Percentiles rank a stretch among this genome's conserved stretches.
Evolutionary conservation across 1,140 invertebrate genomes (phyloP).

Genomic region (Yoshiicerus persimilis): DNA sequence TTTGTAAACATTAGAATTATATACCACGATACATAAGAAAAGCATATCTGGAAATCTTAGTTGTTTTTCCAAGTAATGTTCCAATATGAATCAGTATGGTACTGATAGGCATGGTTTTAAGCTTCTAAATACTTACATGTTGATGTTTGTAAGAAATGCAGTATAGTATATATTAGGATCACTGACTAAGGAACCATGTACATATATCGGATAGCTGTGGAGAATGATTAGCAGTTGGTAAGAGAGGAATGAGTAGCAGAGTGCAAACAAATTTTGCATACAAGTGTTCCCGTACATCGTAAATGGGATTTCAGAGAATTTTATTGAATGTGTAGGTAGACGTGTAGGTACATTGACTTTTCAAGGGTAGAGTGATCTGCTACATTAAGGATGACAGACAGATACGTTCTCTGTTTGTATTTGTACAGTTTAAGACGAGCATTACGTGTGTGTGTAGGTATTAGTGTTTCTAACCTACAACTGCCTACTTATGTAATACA

Average conservation of each 20-base stretch:
- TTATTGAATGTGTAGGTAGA: neutral
- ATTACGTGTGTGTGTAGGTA: neutral
- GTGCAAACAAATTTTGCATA: neutral
- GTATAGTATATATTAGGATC: neutral
- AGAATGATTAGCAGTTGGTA: neutral
- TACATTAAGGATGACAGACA: neutral
- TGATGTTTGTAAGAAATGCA: neutral
- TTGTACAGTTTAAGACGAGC: neutral
- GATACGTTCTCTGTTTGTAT: neutral
- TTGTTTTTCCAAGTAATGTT: too few relatives aligned
- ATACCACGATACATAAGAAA: too few relatives aligned
- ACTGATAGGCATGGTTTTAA: too few relatives aligned
- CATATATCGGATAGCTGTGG: neutral
- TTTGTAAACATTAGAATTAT: too few relatives aligned
- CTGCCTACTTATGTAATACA: conserved; percentile 5
- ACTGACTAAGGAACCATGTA: neutral
- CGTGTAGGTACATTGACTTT: neutral
- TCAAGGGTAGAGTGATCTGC: neutral
- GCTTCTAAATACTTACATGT: too few relatives aligned
- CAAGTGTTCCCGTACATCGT: neutral
- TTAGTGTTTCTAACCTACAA: neutral
- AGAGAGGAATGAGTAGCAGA: neutral
- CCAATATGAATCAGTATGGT: too few relatives aligned
- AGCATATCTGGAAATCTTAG: too few relatives aligned
- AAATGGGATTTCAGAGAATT: neutral